phyloP scores from a whole-genome alignment of 1,140 invertebrate genomes.

The Tetramorium simillimum region DNA sequence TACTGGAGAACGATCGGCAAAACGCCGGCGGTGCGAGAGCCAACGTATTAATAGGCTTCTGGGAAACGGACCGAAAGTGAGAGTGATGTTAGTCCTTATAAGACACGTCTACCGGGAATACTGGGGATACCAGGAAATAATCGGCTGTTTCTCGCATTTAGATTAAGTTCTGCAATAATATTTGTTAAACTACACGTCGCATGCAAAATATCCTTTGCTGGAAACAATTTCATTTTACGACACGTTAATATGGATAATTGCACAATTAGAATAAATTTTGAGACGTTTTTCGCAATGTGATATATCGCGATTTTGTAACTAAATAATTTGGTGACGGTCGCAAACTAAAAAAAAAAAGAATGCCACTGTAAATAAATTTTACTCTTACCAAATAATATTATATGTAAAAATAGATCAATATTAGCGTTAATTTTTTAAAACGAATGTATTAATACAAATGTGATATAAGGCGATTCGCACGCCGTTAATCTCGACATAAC shows the following conservation, averaged over 20 bases:
- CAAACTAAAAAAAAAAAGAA: background rate
- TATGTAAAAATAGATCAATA: background rate
- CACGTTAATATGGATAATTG: background rate
- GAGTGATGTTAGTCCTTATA: slow-evolving; percentile 32
- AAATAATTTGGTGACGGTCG: background rate
- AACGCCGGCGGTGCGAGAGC: background rate
- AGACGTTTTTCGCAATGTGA: background rate
- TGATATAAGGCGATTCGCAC: background rate
- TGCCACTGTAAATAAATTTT: background rate
- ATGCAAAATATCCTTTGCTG: background rate
- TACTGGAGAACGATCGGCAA: background rate
- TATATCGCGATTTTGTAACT: background rate
- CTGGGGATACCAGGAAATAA: background rate
- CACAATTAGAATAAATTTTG: too few species aligned
- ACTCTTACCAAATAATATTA: background rate
- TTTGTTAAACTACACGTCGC: background rate
- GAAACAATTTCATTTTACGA: slow-evolving; percentile 2
- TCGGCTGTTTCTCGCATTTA: background rate
- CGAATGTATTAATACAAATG: too few species aligned
- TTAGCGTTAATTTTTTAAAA: background rate
- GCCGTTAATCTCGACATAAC: background rate
- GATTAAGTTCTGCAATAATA: background rate
- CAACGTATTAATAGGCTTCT: slow-evolving; percentile 50
- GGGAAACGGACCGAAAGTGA: slow-evolving; percentile 45
- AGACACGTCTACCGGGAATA: background rate